These are phyloP conservation scores for Sceloporus tristichus DNA, from an alignment of 2,113 vertebrate species.

Conservation along the genomic window DNA sequence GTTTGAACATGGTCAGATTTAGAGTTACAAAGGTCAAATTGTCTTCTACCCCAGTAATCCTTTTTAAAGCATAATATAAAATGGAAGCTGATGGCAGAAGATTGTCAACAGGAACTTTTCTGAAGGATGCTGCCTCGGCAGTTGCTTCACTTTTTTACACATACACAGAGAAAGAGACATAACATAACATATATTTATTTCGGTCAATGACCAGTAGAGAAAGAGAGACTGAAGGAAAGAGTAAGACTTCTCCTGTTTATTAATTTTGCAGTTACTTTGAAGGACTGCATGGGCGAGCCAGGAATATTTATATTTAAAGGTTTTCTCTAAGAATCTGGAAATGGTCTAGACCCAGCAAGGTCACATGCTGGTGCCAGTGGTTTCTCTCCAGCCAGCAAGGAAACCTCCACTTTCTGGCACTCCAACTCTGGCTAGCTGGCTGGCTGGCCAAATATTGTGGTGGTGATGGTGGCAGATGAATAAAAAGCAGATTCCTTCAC, in stretches of 20 bases:
- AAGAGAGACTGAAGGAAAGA: too few relatives aligned
- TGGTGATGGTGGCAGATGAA: not conserved
- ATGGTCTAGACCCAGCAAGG: not conserved
- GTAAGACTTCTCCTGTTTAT: not conserved
- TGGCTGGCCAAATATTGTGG: constrained; percentile 18
- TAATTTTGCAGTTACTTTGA: constrained; percentile 22
- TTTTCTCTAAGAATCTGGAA: constrained; percentile 35
- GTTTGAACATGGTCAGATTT: not conserved
- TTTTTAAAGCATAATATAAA: not conserved
- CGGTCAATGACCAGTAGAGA: too few relatives aligned
- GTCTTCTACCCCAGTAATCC: not conserved
- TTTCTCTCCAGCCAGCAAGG: constrained; percentile 27
- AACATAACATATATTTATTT: too few relatives aligned
- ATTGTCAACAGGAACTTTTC: not conserved
- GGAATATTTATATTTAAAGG: not conserved
- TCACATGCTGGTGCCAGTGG: constrained; percentile 33
- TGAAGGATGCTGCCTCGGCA: too few relatives aligned
- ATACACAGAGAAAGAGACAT: too few relatives aligned
- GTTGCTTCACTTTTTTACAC: not conserved
- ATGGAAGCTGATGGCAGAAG: not conserved
- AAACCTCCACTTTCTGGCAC: constrained; percentile 38
- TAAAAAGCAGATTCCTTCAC: constrained; percentile 2
- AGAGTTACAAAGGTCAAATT: not conserved
- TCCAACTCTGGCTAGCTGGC: constrained; percentile 19
- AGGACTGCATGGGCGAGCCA: not conserved